A percentile compares a stretch with the other conserved stretches of the same genome.
Evolutionary conservation across 2,888 invertebrate species (phyloP).

Genomic region (Agrypnus murinus): DNA sequence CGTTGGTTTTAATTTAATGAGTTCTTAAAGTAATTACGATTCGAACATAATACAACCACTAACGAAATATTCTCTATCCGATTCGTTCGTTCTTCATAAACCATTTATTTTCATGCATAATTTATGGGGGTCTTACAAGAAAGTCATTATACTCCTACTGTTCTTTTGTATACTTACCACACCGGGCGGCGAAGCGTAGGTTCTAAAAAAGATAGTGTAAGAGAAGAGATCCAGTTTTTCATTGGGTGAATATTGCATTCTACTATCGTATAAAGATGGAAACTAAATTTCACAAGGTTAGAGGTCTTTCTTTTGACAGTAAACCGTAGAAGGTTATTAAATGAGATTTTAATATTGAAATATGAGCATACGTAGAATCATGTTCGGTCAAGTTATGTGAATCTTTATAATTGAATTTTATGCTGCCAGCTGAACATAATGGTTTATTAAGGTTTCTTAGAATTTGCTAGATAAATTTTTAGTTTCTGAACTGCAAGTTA

Average conservation of each 20-base stretch:
- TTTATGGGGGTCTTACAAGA: slow-evolving; percentile 33
- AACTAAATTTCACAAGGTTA: slow-evolving; percentile 20
- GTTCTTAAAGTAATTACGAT: slow-evolving; percentile 26
- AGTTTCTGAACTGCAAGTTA: background rate
- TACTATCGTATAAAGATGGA: background rate
- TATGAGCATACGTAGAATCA: slow-evolving; percentile 18
- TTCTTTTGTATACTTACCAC: background rate
- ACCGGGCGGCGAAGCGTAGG: background rate
- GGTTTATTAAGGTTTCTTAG: slow-evolving; percentile 32
- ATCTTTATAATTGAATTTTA: slow-evolving; percentile 32
- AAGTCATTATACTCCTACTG: slow-evolving; percentile 26
- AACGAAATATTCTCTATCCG: slow-evolving; percentile 17
- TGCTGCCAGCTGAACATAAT: slow-evolving; percentile 25
- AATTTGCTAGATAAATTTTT: slow-evolving; percentile 13
- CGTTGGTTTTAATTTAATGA: slow-evolving; percentile 13
- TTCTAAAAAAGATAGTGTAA: slow-evolving; percentile 9
- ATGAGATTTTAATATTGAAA: slow-evolving; percentile 39
- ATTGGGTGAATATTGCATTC: background rate
- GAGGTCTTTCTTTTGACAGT: background rate
- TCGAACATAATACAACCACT: slow-evolving; percentile 24
- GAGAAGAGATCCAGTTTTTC: slow-evolving; percentile 2
- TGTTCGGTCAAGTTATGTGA: slow-evolving; percentile 26
- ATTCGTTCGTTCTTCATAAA: slow-evolving; percentile 27
- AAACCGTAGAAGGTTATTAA: slow-evolving; percentile 23
- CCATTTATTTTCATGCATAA: slow-evolving; percentile 33